These are phyloP conservation scores for Ia io DNA, from an alignment of 2,113 vertebrate species.

Conservation along the genomic window DNA sequence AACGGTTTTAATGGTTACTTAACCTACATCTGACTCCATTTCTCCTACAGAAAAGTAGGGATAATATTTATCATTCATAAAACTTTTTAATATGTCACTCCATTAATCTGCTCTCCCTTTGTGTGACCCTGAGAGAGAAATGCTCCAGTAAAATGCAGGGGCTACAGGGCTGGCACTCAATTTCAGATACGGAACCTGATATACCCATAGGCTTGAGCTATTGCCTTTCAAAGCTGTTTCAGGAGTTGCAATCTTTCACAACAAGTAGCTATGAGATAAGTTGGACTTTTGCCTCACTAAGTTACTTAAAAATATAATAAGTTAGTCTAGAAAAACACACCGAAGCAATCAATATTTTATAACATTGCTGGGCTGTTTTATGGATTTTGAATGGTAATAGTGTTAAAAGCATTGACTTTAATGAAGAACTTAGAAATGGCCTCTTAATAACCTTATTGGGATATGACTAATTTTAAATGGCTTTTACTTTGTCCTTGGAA, in stretches of 20 bases:
- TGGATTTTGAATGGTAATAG: slow-evolving; percentile 36
- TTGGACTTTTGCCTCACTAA: background rate
- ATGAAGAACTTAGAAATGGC: slow-evolving; percentile 54
- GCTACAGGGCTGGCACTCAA: background rate
- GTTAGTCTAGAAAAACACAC: background rate
- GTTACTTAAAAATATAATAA: slow-evolving; percentile 39
- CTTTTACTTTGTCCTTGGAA: slow-evolving; percentile 72
- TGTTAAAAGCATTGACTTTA: slow-evolving; percentile 55
- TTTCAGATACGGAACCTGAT: slow-evolving; percentile 34
- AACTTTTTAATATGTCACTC: slow-evolving; percentile 61
- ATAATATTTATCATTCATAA: slow-evolving; percentile 68
- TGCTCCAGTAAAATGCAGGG: slow-evolving; percentile 8
- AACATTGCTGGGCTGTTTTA: background rate
- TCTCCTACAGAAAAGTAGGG: slow-evolving; percentile 41
- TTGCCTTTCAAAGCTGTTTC: background rate
- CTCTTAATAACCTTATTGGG: slow-evolving; percentile 54
- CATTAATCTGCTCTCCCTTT: slow-evolving; percentile 61
- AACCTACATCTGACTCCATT: slow-evolving; percentile 70
- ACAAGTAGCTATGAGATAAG: slow-evolving; percentile 3
- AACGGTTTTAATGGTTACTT: slow-evolving; percentile 70
- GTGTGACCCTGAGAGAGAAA: slow-evolving; percentile 39
- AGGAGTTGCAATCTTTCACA: slow-evolving; percentile 39
- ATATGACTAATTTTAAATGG: slow-evolving; percentile 45
- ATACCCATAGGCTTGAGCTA: background rate
- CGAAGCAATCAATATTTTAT: slow-evolving; percentile 45